Base-by-base conservation (phyloP, 2,113 vertebrate species). In the Pelodiscus sinensis region DNA sequence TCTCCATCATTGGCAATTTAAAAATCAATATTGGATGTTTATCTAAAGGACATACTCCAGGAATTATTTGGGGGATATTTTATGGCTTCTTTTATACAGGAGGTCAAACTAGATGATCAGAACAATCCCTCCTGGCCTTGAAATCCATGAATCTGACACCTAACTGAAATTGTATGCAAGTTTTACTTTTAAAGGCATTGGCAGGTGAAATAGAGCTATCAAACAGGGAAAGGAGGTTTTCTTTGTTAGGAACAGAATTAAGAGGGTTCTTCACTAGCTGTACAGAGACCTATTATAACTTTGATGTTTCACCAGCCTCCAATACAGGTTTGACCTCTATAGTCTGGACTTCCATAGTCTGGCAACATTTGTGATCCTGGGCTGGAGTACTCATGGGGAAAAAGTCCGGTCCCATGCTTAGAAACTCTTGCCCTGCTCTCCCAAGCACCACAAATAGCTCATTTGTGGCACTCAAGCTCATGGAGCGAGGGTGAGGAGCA, bases 141-240 rank as follows among this genome's bases (percentile, higher is more conserved):
- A 65, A 65, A 65, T 65, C 29, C 31, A 65, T 65, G 29, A 65
- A 16, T 65, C 29, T 65, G 15, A 58, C 44, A 2, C 3, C 0
- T 27, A 52, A 65, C 16, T 89, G 21, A 71, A 0, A 13, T 13
- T 57, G 57, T 65, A 21, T 5, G 0, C 3, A n/a, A 18, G 29
- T 31, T 65, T 65, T n/a, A 65, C 31, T 65, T 65, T 31, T 31
- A n/a, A 65, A n/a, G 29, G 62, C 62, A n/a, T 2, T 15, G 9
- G 8, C 1, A 65, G 19, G 3, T 0, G 7, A 87, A 4, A 44
- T 21, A 50, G 11, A 83, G 2, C 1, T 27, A 27, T 5, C 5
- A 1, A 88, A 1, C 44, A 44, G 2, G 1, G 12, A 21, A 1
- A 5, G 81, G 7, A 85, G 54, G 15, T 11, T 21, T 9, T 44